These are phyloP conservation scores for Cacoxenus indagator DNA, from an alignment of 2,888 invertebrate genomes.

Conservation along the genomic window DNA sequence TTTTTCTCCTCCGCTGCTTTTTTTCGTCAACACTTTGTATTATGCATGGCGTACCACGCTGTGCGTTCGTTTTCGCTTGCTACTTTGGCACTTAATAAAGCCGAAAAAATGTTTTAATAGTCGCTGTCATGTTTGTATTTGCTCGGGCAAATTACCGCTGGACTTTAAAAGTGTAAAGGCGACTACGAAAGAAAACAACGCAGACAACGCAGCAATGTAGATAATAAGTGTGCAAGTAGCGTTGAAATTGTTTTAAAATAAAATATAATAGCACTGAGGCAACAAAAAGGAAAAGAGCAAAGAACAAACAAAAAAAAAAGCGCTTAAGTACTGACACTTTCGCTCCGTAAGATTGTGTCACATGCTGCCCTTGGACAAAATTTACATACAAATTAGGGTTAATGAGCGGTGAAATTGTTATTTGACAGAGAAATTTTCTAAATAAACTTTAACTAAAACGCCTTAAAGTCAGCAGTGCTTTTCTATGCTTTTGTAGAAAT, in stretches of 20 bases:
- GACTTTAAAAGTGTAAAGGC: not conserved
- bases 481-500: not conserved
- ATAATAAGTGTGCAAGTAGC: not conserved
- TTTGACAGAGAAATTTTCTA: slow-evolving; percentile 50
- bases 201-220: not conserved
- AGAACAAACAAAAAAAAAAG: not conserved
- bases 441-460: slow-evolving; percentile 53
- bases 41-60: no score
- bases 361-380: slow-evolving; percentile 32
- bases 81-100: slow-evolving; percentile 11
- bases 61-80: not conserved
- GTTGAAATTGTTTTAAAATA: not conserved
- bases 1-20: not conserved
- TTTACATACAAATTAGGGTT: slow-evolving; percentile 66
- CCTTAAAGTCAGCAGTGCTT: slow-evolving; percentile 48
- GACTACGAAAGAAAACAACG: not conserved
- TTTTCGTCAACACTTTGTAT: no score
- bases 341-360: not conserved
- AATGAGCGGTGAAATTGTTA: slow-evolving; percentile 67
- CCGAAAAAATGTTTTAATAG: slow-evolving; percentile 21
- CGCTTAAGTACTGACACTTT: not conserved
- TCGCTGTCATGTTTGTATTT: slow-evolving; percentile 21
- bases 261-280: not conserved
- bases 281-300: not conserved
- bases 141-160: slow-evolving; percentile 3